Percentiles rank a stretch among this genome's conserved stretches.
These are phyloP conservation scores for Dinothrombium tinctorium DNA, from an alignment of 1,140 invertebrate genomes.

Conservation along the genomic window DNA sequence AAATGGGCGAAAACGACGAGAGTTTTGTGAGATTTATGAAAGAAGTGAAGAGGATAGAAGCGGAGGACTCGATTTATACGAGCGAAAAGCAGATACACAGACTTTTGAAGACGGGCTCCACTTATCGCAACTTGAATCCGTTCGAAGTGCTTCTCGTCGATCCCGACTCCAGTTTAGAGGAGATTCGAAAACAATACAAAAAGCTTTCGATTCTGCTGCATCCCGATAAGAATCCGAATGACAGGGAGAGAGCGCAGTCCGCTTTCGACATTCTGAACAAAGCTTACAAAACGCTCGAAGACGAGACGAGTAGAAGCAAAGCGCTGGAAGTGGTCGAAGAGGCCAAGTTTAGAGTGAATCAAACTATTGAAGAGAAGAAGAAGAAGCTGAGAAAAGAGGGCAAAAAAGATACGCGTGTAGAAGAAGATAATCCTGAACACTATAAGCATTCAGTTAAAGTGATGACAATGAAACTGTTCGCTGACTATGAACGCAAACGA, in stretches of 20 bases:
- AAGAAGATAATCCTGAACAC: constrained; percentile 80
- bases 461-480: constrained; percentile 95
- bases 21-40: too few species aligned
- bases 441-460: constrained; percentile 86
- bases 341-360: constrained; percentile 34
- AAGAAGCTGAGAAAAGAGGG: constrained; percentile 88
- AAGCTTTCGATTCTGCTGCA: constrained; percentile 89
- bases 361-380: constrained; percentile 68
- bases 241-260: constrained; percentile 73
- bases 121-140: constrained; percentile 88
- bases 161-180: constrained; percentile 58
- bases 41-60: constrained; percentile 85
- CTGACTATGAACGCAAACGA: constrained; percentile 69
- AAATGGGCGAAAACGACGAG: too few species aligned
- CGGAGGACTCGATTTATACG: constrained; percentile 65
- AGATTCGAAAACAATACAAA: constrained; percentile 89
- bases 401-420: constrained; percentile 39
- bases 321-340: constrained; percentile 93
- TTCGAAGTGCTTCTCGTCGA: constrained; percentile 58
- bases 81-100: constrained; percentile 85
- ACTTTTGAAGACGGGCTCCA: constrained; percentile 67
- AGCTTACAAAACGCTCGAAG: constrained; percentile 85
- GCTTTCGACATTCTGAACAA: constrained; percentile 59
- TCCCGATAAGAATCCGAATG: constrained; percentile 95
- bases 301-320: constrained; percentile 74